Percentiles rank a stretch among this genome's conserved stretches.
Conservation (phyloP, 2,888 invertebrate genomes). For the Quadriops clusia region DNA sequence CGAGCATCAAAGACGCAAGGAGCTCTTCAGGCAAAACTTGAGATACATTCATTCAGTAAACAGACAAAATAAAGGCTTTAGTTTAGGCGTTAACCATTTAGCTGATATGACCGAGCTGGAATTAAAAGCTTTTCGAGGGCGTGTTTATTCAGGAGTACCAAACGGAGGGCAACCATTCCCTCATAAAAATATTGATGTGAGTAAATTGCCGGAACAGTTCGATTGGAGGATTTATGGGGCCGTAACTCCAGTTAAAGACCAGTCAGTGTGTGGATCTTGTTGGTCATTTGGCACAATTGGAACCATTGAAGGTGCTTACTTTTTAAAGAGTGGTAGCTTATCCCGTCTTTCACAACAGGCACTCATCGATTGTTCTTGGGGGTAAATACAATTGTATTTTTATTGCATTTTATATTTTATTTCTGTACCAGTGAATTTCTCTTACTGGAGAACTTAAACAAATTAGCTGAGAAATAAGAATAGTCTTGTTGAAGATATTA, state of each 20-base stretch:
- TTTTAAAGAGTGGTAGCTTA: constrained; percentile 67
- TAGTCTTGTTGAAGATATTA: no score
- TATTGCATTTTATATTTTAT: constrained; percentile 1
- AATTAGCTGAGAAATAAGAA: no score
- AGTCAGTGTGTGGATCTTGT: constrained; percentile 93
- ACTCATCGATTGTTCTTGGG: constrained; percentile 92
- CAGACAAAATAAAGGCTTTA: constrained; percentile 43
- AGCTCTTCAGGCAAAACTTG: constrained; percentile 78
- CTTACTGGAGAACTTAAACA: no score
- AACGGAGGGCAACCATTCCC: constrained; percentile 76
- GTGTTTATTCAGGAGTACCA: constrained; percentile 48
- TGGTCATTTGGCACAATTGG: constrained; percentile 96
- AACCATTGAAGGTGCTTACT: constrained; percentile 83
- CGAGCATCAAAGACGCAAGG: constrained; percentile 60
- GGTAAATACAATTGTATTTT: constrained; percentile 34
- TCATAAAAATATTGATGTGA: constrained; percentile 42
- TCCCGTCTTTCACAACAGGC: constrained; percentile 86
- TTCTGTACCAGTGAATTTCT: no score
- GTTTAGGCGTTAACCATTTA: constrained; percentile 74
- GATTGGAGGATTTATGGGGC: constrained; percentile 92
- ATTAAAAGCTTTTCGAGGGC: constrained; percentile 61
- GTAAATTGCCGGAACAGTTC: constrained; percentile 57
- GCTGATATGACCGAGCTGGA: constrained; percentile 73
- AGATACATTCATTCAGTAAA: constrained; percentile 42
- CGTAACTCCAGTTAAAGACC: constrained; percentile 92